These are phyloP conservation scores for Felis catus DNA, from an alignment of 2,113 vertebrate genomes.

Conservation along the genomic window DNA sequence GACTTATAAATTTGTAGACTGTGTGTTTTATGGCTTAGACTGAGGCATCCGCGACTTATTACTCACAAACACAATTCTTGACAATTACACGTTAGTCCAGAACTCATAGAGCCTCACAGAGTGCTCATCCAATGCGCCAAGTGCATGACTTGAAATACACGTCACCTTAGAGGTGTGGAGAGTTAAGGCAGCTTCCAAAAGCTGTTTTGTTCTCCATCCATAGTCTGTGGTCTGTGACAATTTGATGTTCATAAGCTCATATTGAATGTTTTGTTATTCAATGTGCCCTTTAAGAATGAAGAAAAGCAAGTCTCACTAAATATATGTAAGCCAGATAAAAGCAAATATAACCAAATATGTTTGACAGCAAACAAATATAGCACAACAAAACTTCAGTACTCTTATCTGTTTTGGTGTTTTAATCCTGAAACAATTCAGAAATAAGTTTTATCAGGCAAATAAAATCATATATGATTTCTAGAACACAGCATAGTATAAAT, in stretches of 20 bases:
- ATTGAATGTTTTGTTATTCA: neutral
- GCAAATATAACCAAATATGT: neutral
- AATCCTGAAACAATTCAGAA: slow-evolving; percentile 25
- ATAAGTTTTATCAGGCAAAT: neutral
- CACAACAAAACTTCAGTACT: neutral
- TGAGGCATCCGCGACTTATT: neutral
- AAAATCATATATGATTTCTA: neutral
- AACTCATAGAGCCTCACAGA: neutral
- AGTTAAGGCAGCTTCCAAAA: neutral
- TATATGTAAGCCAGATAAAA: neutral
- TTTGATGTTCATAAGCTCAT: neutral
- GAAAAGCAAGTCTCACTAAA: neutral
- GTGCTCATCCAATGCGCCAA: neutral
- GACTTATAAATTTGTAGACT: neutral
- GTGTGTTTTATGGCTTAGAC: neutral
- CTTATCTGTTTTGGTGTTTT: neutral
- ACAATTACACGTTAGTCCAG: neutral
- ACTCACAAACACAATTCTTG: neutral
- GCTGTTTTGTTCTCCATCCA: neutral
- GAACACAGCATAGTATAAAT: neutral
- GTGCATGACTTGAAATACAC: neutral
- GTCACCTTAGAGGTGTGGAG: neutral
- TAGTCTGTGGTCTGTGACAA: neutral
- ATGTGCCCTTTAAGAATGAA: neutral
- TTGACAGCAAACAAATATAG: neutral